A percentile compares a stretch with the other conserved stretches of the same genome.
phyloP scores from a whole-genome alignment of 2,888 invertebrate species.

The Choristoneura rosaceana region DNA sequence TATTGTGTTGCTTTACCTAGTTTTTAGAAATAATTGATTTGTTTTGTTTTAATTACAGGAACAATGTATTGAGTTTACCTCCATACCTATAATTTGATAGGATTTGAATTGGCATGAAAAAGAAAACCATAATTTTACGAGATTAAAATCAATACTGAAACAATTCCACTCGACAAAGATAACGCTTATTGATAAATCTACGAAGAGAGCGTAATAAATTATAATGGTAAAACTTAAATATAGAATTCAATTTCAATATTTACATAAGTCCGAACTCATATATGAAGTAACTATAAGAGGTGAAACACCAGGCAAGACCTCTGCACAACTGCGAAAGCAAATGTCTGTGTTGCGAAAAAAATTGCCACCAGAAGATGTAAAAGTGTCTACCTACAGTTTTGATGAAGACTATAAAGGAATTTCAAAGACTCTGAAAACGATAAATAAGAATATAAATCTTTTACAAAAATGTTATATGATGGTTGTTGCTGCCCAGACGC shows the following conservation, averaged over 20 bases:
- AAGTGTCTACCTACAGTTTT: neutral
- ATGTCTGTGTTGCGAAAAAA: neutral
- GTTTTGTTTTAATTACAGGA: neutral
- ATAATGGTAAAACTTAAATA: neutral
- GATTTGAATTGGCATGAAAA: neutral
- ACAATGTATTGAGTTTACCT: neutral
- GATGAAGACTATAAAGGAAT: constrained; percentile 14
- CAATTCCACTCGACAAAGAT: neutral
- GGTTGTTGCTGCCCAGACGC: neutral
- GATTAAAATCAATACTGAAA: neutral
- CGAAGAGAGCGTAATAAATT: neutral
- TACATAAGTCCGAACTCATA: constrained; percentile 2
- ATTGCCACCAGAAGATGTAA: neutral
- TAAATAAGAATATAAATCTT: constrained; percentile 1
- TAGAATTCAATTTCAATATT: constrained; percentile 11
- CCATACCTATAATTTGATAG: no score
- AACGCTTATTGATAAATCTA: neutral
- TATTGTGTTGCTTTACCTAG: neutral
- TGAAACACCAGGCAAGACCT: neutral
- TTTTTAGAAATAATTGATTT: neutral
- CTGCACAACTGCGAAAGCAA: neutral
- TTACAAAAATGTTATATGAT: neutral
- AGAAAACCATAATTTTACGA: neutral
- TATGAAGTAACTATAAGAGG: constrained; percentile 4
- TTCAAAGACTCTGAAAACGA: constrained; percentile 1